A percentile compares a stretch with the other conserved stretches of the same genome.
Conservation (phyloP, 2,113 vertebrate genomes). For the Poicephalus gulielmi region DNA sequence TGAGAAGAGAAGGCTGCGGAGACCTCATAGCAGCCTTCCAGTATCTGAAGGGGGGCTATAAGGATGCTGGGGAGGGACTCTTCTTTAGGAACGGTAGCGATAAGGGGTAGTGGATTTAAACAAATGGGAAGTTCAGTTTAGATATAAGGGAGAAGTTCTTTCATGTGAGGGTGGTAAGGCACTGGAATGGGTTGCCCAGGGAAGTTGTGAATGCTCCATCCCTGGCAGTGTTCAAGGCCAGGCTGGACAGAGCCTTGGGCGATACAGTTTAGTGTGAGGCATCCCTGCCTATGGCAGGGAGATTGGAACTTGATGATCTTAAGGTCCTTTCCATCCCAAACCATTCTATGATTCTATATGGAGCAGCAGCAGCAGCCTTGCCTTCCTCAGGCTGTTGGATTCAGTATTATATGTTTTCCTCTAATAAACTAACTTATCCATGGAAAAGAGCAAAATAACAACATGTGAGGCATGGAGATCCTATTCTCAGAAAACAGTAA, state of each 20-base stretch:
- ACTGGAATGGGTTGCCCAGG: background rate
- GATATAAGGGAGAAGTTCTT: background rate
- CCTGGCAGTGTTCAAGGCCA: background rate
- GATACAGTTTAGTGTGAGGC: background rate
- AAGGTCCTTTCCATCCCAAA: background rate
- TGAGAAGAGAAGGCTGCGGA: background rate
- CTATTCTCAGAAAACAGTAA: background rate
- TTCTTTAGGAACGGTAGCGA: background rate
- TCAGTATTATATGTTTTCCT: background rate
- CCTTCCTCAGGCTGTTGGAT: background rate
- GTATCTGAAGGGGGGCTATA: background rate
- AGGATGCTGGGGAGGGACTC: background rate
- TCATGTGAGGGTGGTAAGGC: background rate
- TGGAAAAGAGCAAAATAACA: background rate
- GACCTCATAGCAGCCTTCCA: background rate
- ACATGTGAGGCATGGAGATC: background rate
- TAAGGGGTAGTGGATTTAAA: background rate
- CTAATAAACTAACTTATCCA: background rate
- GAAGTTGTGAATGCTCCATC: background rate
- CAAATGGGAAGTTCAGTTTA: background rate
- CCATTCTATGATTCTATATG: background rate
- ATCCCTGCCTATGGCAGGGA: background rate
- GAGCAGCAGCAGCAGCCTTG: background rate
- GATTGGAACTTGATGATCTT: background rate
- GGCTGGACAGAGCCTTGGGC: background rate